Evolutionary conservation across 2,888 invertebrate genomes (phyloP).

Genomic region (Tachystola acroxantha): DNA sequence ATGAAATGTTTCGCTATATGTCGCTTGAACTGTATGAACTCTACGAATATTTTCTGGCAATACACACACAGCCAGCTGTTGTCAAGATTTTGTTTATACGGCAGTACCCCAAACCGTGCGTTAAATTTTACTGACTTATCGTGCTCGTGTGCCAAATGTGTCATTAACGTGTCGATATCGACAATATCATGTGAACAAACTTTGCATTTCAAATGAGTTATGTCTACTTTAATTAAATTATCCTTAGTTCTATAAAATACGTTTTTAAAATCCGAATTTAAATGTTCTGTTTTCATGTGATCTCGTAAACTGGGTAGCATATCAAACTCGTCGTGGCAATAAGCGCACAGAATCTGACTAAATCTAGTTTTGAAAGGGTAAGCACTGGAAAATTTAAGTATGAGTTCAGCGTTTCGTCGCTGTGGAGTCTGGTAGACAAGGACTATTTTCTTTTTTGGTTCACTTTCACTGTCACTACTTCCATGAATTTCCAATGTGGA

Average conservation of each 20-base stretch:
- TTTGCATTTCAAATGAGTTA: slow-evolving; percentile 61
- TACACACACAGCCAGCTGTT: slow-evolving; percentile 56
- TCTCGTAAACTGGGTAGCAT: slow-evolving; percentile 44
- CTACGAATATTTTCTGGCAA: slow-evolving; percentile 46
- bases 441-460: slow-evolving; percentile 63
- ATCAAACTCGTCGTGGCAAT: slow-evolving; percentile 58
- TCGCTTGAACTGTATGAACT: slow-evolving; percentile 56
- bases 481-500: slow-evolving; percentile 63
- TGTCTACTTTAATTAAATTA: slow-evolving; percentile 63
- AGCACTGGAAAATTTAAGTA: slow-evolving; percentile 59
- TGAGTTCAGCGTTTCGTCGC: slow-evolving; percentile 64
- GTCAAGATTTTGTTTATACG: slow-evolving; percentile 51
- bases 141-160: slow-evolving; percentile 52
- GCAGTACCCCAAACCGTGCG: slow-evolving; percentile 58
- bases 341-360: slow-evolving; percentile 62
- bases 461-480: slow-evolving; percentile 52
- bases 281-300: slow-evolving; percentile 56
- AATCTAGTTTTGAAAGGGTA: slow-evolving; percentile 67
- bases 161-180: slow-evolving; percentile 57
- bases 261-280: slow-evolving; percentile 53
- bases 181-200: slow-evolving; percentile 45
- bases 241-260: slow-evolving; percentile 65
- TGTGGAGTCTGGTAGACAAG: slow-evolving; percentile 66
- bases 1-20: slow-evolving; percentile 63
- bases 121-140: slow-evolving; percentile 60